Base-by-base conservation (phyloP, 2,113 vertebrate genomes). In the Gila orcuttii region DNA sequence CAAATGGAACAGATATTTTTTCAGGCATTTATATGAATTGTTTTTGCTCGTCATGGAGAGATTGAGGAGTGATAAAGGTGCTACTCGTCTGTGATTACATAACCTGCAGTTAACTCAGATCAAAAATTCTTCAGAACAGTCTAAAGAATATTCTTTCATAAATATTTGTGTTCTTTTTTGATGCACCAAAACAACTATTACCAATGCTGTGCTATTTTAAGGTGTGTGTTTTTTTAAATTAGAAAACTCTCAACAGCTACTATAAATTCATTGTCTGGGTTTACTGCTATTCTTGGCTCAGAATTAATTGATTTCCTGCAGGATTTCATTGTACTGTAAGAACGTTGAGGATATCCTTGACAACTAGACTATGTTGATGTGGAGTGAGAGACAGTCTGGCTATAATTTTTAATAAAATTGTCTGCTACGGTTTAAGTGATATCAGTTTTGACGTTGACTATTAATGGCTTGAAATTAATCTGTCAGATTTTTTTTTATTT, bases 71-170 rank as follows among this genome's bases (percentile, higher is more conserved):
- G 77, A 74, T 64, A 25, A 4, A 64, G 12, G 42, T 66, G 82
- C 59, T 55, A 66, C 17, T 84, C 19, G 7, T 66, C 50, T 47
- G 31, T 42, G 25, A 62, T 85, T 71, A 71, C n/a, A 59, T 62
- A 88, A 85, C 71, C 28, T 69, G 69, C n/a, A 36, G 47, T 23
- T 17, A 19, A 74, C 36, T 75, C 33, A 33, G 19, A 77, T 52
- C 1, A 17, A 28, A 28, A 75, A 9, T 60, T 5, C 42, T 57
- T 57, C 52, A 55, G 52, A 55, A 55, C 17, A 19, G 4, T 55
- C 52, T 55, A 55, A 55, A 55, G 52, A 55, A 15, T 47, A 47
- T 47, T 47, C 11, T 36, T 69, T 71, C 36, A 39, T 19, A 71
- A 23, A 71, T 39, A 12, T 1, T 57, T 57, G 55, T 21, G 23